These are phyloP conservation scores for Cassiopea andromeda DNA, from an alignment of 30 jellyfish, hydroid and myxozoan species.

Conservation along the genomic window DNA sequence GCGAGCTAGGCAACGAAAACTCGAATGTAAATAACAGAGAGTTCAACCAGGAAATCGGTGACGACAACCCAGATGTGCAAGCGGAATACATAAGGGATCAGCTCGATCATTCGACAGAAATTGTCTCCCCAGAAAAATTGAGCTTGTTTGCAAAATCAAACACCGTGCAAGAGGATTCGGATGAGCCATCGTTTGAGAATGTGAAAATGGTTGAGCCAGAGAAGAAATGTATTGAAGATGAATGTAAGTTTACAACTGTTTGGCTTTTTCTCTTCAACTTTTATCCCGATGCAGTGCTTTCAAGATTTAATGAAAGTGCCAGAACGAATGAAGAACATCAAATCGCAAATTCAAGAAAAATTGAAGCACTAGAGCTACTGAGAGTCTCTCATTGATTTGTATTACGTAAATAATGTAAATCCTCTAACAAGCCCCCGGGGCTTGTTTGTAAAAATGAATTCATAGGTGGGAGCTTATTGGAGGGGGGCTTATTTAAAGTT, in stretches of 20 bases:
- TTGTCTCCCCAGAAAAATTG: constrained; percentile 18
- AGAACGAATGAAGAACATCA: too few species aligned
- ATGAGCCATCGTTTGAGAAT: constrained; percentile 48
- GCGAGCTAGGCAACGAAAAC: constrained; percentile 22
- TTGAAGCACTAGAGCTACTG: too few species aligned
- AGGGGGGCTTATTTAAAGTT: too few species aligned
- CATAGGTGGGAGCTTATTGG: too few species aligned
- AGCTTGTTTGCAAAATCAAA: not conserved
- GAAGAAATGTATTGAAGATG: constrained; percentile 53
- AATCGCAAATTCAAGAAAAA: too few species aligned
- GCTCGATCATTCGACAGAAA: constrained; percentile 33
- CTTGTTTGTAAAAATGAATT: too few species aligned
- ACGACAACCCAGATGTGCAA: constrained; percentile 47
- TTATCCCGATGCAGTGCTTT: too few species aligned
- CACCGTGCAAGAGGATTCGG: constrained; percentile 11
- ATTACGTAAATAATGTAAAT: too few species aligned
- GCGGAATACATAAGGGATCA: constrained; percentile 57
- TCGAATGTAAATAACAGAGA: not conserved
- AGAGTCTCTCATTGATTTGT: too few species aligned
- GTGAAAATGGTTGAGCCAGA: constrained; percentile 44
- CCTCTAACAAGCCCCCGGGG: too few species aligned
- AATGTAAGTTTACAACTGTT: constrained; percentile 11
- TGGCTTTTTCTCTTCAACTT: not conserved
- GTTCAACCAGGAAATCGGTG: not conserved
- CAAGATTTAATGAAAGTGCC: too few species aligned